Base-by-base conservation (phyloP, 1,140 invertebrate genomes). In the Hyphantria cunea region DNA sequence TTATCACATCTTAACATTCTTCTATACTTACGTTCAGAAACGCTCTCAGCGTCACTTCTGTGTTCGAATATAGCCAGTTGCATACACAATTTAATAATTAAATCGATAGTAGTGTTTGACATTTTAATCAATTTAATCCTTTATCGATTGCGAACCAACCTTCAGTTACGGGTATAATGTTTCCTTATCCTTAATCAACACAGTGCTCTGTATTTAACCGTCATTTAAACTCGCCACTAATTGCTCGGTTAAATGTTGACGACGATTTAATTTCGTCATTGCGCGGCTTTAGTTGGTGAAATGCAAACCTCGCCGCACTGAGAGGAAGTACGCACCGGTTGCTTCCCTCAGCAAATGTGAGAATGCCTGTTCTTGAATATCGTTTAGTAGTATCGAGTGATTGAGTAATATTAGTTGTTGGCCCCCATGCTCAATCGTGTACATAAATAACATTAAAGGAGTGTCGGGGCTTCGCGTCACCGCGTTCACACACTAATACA, bases 181-280 rank as follows among this genome's bases (percentile, higher is more conserved):
- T 73, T 60, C 70, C 70, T 54, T 58, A 70, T 58, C 74, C 66
- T 76, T 64, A 80, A 78, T 76, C 66, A 60, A 71, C 17, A 67
- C 53, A 67, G 55, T 59, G 74, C 56, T 55, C 66, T 60, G 62
- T 72, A 73, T 80, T 76, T 70, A 76, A 74, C 70, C 52, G 17
- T 70, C 66, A 71, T 79, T 67, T 74, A 74, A 75, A 75, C 76
- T 70, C 72, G 65, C 70, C 64, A 64, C 66, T 82, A 81, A 84
- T 82, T 78, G 77, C 75, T 78, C 61, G 66, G 66, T 63, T 74
- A 71, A 78, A 72, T 77, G 55, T 58, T 74, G 66, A 72, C 71
- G 59, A 65, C 74, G 79, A 85, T 83, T 83, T 79, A 78, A 78
- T 82, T 80, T 78, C 67, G 65, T 76, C 72, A 69, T 50, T 65